A percentile compares a stretch with the other conserved stretches of the same genome.
These are phyloP conservation scores for Albula glossodonta DNA, from an alignment of 2,113 vertebrate genomes.

Conservation along the genomic window DNA sequence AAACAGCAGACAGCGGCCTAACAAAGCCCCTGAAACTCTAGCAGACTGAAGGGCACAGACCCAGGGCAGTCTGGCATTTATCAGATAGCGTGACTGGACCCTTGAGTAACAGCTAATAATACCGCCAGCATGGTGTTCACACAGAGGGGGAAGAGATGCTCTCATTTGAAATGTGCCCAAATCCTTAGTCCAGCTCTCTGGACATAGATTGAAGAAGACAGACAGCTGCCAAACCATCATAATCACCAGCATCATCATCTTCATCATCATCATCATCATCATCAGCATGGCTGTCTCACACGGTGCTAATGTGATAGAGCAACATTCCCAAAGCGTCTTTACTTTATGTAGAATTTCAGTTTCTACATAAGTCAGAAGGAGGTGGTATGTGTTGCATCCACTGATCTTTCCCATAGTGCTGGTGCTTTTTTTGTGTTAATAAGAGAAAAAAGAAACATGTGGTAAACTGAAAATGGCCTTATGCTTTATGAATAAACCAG, in stretches of 20 bases:
- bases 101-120: slow-evolving; percentile 45
- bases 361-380: not conserved
- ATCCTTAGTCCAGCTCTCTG: not conserved
- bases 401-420: not conserved
- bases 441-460: not conserved
- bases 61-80: slow-evolving; percentile 33
- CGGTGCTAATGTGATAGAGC: too few species aligned
- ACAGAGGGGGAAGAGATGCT: slow-evolving; percentile 23
- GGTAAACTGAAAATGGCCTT: slow-evolving; percentile 2
- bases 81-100: slow-evolving; percentile 34
- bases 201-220: not conserved
- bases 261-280: not conserved
- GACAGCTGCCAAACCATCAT: not conserved
- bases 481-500: slow-evolving; percentile 5
- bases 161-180: not conserved
- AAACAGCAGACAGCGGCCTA: not conserved
- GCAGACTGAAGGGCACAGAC: slow-evolving; percentile 32
- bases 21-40: slow-evolving; percentile 9
- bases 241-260: not conserved
- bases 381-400: not conserved
- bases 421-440: not conserved
- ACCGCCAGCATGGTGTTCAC: not conserved
- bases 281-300: not conserved
- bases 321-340: not conserved
- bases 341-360: not conserved